These are phyloP conservation scores for Danionella dracula DNA, from an alignment of 2,797 vertebrate species.

Conservation along the genomic window DNA sequence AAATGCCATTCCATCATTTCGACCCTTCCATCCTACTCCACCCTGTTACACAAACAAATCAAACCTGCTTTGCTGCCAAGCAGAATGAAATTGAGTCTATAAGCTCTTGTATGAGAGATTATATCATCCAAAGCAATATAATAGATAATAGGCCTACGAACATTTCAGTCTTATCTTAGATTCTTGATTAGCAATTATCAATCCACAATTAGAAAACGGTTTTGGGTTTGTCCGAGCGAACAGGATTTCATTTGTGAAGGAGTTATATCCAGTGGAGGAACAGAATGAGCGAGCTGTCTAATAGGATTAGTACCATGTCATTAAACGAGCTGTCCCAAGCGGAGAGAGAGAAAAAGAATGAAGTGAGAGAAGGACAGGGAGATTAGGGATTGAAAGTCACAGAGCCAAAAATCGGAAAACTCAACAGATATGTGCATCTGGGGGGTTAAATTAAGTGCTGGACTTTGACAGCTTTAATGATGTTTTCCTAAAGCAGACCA, in stretches of 20 bases:
- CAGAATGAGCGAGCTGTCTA: slow-evolving; percentile 33
- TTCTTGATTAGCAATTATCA: slow-evolving; percentile 61
- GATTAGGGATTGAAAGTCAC: slow-evolving; percentile 18
- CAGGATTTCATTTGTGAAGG: slow-evolving; percentile 26
- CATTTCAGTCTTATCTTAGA: slow-evolving; percentile 28
- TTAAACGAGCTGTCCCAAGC: slow-evolving; percentile 36
- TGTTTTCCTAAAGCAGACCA: background rate
- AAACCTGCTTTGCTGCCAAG: background rate
- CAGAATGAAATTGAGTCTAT: background rate
- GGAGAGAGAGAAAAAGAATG: slow-evolving; percentile 18
- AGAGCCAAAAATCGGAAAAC: slow-evolving; percentile 1
- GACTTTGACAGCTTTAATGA: background rate
- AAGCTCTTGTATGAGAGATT: slow-evolving; percentile 14
- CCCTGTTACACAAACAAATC: slow-evolving; percentile 15
- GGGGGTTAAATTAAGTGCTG: slow-evolving; percentile 2
- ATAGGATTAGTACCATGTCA: slow-evolving; percentile 39
- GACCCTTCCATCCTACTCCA: background rate
- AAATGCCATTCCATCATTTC: slow-evolving; percentile 22
- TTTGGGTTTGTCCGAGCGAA: slow-evolving; percentile 38
- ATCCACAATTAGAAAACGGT: slow-evolving; percentile 57
- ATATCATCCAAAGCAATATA: slow-evolving; percentile 26
- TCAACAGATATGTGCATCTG: slow-evolving; percentile 15
- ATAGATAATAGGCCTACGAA: slow-evolving; percentile 30
- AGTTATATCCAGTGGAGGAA: slow-evolving; percentile 23
- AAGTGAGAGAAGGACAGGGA: slow-evolving; percentile 26